Evolutionary conservation across 1,140 invertebrate genomes (phyloP), one percentile per base, ranked within the genome.

Genomic region (Varroa destructor): DNA sequence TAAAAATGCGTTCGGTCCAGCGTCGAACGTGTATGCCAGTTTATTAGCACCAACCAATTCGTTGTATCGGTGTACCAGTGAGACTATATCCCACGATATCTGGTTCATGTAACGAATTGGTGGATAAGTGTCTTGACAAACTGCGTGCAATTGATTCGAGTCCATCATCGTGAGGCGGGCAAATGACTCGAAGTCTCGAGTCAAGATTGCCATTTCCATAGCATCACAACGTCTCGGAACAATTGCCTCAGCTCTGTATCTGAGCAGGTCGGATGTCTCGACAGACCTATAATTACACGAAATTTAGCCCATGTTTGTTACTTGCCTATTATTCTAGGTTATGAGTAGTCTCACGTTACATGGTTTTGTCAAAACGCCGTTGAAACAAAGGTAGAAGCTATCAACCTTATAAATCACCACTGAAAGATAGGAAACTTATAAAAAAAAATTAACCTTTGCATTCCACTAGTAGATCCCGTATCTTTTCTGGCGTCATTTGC

Each of bases 81-180:
- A 81, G 1, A 89, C 82, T 70, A 98, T 88, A 51, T 82, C 80
- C 77, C 88, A 85, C 1, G 93, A 97, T 0, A 85, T 82, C 78
- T 93, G 88, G 77, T 89, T 97, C 86, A 97, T 87, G 77, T 98
- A 98, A 40, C 87, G 81, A 79, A 88, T 88, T 0, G 97, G 95
- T 4, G 97, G 97, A 84, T 86, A 95, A 0, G 94, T 92, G 79
- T 99, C 96, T 58, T 93, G 78, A 76, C 90, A 93, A 46, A 93
- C 84, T 1, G 94, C 92, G 83, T 99, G 97, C 76, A 99, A 87
- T 79, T 97, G 90, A 85, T 99, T 99, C 71, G 93, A 97, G 77
- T 99, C 97, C 77, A 87, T 87, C 89, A 99, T 99, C 25, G 93
- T 97, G 6, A 97, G 83, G 79, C 91, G 86, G 43, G 91, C 93